Base-by-base conservation (phyloP, 2,113 vertebrate species). In the Aythya baeri region DNA sequence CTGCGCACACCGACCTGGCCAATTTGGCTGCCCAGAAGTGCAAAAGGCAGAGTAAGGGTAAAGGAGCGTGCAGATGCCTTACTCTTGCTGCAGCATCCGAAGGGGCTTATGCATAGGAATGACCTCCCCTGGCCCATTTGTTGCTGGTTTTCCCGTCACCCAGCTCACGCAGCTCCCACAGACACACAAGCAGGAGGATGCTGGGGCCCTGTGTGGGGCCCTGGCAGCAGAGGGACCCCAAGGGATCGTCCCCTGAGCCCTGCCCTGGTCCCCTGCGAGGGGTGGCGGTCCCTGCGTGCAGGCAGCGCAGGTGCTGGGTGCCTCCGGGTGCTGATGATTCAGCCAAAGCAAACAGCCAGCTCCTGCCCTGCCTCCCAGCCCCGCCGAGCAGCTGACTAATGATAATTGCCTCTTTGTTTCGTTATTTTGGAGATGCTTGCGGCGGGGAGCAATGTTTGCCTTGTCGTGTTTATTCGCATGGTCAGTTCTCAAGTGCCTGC, bases 361-460 rank as follows among this genome's bases (percentile, higher is more conserved):
- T 34, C 8, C 23, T 75, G 86, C 83, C 91, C 74, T 79, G 68
- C 90, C 78, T 73, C 71, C 36, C 52, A 41, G 29, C 29, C 71
- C 70, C 17, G 3, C 17, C 7, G 71, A 78, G 76, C 72, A 21
- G 66, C 55, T 16, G 41, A 68, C 70, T 38, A 4, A 5, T 9
- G 65, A 63, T n/a, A 76, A 81, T 73, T 57, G 17, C 79, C 88
- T 68, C 88, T 91, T 88, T 77, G 88, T 91, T 73, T 68, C 80
- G 55, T 88, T 41, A 57, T 68, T 63, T 14, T 2, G 50, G 72
- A 25, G 72, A 32, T 54, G 36, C 82, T 86, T 74, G 67, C 3
- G 4, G 72, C 61, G 36, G 65, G 36, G 72, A 86, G 38, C 23
- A 0, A 0, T 20, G 72, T 83, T 92, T 82, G 70, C 75, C 36